These are phyloP conservation scores for Caracal caracal DNA, from an alignment of 2,113 vertebrate genomes.

Conservation along the genomic window DNA sequence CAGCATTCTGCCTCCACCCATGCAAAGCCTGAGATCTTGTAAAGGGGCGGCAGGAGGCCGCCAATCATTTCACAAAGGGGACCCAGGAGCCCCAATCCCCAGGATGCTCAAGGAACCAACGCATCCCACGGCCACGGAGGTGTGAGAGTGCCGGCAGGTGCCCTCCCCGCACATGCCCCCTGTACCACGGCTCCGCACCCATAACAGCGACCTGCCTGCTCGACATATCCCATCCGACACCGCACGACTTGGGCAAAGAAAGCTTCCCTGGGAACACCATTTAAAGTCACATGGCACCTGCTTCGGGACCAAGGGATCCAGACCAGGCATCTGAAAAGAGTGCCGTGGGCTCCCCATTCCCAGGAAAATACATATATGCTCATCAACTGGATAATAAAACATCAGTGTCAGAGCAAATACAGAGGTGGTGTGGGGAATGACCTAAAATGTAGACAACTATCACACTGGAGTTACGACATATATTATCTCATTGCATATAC, in stretches of 20 bases:
- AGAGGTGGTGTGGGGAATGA: not conserved
- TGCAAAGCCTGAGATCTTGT: not conserved
- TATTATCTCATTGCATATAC: too few relatives aligned
- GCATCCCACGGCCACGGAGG: rapidly evolving
- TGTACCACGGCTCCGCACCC: rapidly evolving
- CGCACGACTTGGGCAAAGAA: not conserved
- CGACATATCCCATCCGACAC: too few relatives aligned
- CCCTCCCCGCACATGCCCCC: rapidly evolving
- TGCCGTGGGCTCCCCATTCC: not conserved
- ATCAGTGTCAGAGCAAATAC: not conserved
- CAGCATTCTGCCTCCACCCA: not conserved
- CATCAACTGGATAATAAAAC: not conserved
- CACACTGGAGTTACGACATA: not conserved
- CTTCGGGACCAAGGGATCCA: not conserved
- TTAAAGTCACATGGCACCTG: rapidly evolving
- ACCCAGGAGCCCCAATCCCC: rapidly evolving
- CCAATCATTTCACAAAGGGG: not conserved
- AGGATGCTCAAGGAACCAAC: not conserved
- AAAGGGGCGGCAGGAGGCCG: not conserved
- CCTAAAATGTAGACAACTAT: not conserved
- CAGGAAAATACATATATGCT: not conserved
- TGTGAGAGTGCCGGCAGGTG: rapidly evolving
- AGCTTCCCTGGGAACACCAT: not conserved
- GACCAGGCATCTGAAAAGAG: not conserved
- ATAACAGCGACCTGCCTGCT: rapidly evolving